phyloP scores from a whole-genome alignment of 30 jellyfish, hydroid and myxozoan genomes.

The Euphysa ruthae region DNA sequence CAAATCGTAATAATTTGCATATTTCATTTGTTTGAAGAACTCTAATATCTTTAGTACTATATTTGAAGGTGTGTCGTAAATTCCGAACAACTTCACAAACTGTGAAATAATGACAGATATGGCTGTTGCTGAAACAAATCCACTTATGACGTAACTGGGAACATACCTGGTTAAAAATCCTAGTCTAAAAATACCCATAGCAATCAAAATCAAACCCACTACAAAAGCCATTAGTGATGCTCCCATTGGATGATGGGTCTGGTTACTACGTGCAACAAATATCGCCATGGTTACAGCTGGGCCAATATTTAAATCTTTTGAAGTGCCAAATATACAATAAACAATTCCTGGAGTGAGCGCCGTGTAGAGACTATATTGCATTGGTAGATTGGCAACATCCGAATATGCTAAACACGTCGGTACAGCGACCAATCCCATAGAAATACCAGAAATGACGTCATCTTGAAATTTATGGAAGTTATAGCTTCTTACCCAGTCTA shows the following conservation, averaged over 20 bases:
- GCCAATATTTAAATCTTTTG: constrained; percentile 64
- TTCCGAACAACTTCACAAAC: constrained; percentile 60
- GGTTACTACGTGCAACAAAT: constrained; percentile 38
- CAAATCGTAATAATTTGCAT: constrained; percentile 53
- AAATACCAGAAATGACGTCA: constrained; percentile 63
- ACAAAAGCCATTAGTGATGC: constrained; percentile 60
- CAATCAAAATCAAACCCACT: constrained; percentile 48
- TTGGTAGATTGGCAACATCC: constrained; percentile 70
- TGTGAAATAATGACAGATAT: constrained; percentile 46
- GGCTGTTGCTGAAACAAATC: constrained; percentile 82
- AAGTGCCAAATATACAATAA: constrained; percentile 65
- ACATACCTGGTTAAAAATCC: constrained; percentile 61
- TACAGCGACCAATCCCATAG: constrained; percentile 59
- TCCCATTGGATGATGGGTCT: background rate
- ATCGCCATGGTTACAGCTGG: constrained; percentile 59
- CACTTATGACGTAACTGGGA: constrained; percentile 74
- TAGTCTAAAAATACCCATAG: constrained; percentile 50
- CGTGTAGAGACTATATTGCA: constrained; percentile 67
- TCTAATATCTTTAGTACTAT: constrained; percentile 23
- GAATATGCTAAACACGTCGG: constrained; percentile 77
- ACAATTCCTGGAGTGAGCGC: constrained; percentile 61
- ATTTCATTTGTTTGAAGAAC: constrained; percentile 31
- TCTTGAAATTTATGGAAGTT: constrained; percentile 38
- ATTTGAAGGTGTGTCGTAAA: constrained; percentile 35
- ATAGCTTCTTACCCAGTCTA: constrained; percentile 42